Percentiles rank a stretch among this genome's conserved stretches.
These are phyloP conservation scores for Lophius piscatorius DNA, from an alignment of 2,113 vertebrate genomes.

Conservation along the genomic window DNA sequence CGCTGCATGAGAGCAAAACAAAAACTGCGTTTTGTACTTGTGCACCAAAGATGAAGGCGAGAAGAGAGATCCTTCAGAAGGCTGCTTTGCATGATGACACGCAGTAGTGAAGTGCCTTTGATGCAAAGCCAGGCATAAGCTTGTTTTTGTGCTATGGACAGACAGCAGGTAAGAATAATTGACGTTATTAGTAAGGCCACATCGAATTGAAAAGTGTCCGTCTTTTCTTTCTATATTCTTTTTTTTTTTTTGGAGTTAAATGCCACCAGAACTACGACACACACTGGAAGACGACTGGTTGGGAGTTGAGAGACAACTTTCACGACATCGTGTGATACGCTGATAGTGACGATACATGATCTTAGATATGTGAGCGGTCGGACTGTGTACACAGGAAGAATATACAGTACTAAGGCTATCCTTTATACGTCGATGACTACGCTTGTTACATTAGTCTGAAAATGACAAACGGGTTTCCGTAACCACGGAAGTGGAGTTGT, in stretches of 20 bases:
- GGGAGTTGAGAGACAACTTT: constrained; percentile 31
- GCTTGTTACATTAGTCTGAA: constrained; percentile 55
- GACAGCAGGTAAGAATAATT: constrained; percentile 58
- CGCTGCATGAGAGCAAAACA: constrained; percentile 36
- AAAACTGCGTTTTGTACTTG: constrained; percentile 26
- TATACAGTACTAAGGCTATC: constrained; percentile 77
- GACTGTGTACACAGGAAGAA: constrained; percentile 62
- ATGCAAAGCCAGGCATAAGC: constrained; percentile 5
- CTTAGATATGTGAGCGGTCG: constrained; percentile 69
- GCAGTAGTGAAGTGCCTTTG: no score
- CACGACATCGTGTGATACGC: constrained; percentile 53
- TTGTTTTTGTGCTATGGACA: constrained; percentile 54
- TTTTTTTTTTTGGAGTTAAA: constrained; percentile 23
- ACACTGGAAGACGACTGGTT: constrained; percentile 58
- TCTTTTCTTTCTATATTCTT: constrained; percentile 21
- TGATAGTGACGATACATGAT: constrained; percentile 50
- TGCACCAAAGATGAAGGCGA: constrained; percentile 43
- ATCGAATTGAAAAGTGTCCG: constrained; percentile 73
- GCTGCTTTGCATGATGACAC: constrained; percentile 48
- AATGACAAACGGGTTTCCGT: constrained; percentile 54
- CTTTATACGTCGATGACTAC: constrained; percentile 54
- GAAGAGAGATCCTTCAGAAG: constrained; percentile 36
- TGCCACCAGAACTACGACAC: constrained; percentile 52
- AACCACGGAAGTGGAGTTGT: constrained; percentile 75
- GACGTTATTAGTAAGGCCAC: constrained; percentile 82